A percentile compares a stretch with the other conserved stretches of the same genome.
phyloP scores from a whole-genome alignment of 2,888 invertebrate genomes.

The Cryptops parisi region DNA sequence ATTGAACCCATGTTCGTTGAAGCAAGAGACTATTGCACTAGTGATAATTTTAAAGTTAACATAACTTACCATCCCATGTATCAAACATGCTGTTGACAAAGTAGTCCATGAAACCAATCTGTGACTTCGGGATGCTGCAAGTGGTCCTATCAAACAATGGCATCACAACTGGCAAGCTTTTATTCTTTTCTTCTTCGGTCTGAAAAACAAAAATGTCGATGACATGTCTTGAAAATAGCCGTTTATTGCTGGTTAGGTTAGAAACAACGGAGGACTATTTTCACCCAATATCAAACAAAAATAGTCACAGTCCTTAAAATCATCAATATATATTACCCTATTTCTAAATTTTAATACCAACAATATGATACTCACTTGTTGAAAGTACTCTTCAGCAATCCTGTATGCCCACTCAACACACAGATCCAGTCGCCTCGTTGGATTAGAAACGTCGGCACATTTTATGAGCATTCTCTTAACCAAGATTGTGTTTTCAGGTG shows the following conservation, averaged over 20 bases:
- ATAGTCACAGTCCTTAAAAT: too few relatives aligned
- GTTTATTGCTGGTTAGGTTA: too few relatives aligned
- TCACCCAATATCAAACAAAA: too few relatives aligned
- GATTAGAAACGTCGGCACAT: constrained; percentile 96
- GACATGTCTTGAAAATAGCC: too few relatives aligned
- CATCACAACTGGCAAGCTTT: constrained; percentile 89
- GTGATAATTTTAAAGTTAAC: not conserved
- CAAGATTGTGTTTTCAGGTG: constrained; percentile 66
- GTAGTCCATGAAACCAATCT: constrained; percentile 93
- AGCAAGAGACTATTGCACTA: not conserved
- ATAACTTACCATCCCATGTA: constrained; percentile 67
- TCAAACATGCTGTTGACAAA: constrained; percentile 97
- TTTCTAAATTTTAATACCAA: constrained; percentile 30
- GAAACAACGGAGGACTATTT: too few relatives aligned
- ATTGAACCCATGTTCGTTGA: too few relatives aligned
- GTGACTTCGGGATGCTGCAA: constrained; percentile 94
- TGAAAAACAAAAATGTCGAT: constrained; percentile 33
- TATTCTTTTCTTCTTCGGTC: constrained; percentile 88
- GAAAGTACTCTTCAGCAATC: constrained; percentile 95
- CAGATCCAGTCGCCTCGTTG: constrained; percentile 62
- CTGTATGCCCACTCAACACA: constrained; percentile 87
- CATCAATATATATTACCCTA: not conserved
- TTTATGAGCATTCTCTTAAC: constrained; percentile 96
- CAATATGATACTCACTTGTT: constrained; percentile 42
- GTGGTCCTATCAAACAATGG: constrained; percentile 90